Percentiles rank a stretch among this genome's conserved stretches.
phyloP scores from a whole-genome alignment of 2,113 vertebrate species.

The Tupaia tana region DNA sequence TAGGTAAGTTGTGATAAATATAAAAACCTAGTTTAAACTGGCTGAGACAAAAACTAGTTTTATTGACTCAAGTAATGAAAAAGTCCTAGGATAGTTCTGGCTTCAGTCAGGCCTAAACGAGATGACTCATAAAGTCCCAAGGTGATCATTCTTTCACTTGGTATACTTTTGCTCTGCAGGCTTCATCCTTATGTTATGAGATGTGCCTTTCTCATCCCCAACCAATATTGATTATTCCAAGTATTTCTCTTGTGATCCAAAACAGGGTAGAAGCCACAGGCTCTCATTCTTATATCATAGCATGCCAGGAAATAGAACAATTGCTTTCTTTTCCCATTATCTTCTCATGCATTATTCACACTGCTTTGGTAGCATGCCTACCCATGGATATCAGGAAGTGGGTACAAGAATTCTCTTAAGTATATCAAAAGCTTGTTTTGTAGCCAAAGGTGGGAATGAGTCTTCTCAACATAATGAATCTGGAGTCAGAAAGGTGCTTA shows the following conservation, averaged over 20 bases:
- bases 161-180: background rate
- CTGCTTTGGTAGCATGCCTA: background rate
- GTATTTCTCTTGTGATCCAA: too few species aligned
- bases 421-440: background rate
- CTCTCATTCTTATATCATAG: background rate
- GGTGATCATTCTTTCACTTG: background rate
- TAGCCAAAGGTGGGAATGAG: background rate
- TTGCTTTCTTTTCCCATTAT: background rate
- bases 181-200: background rate
- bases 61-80: slow-evolving; percentile 21
- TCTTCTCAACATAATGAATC: background rate
- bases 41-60: slow-evolving; percentile 6
- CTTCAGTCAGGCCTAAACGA: background rate
- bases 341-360: background rate
- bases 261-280: too few species aligned
- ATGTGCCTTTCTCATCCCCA: background rate
- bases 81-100: background rate
- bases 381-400: background rate
- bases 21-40: background rate
- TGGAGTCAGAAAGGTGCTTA: background rate
- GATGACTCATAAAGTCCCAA: background rate
- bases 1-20: background rate
- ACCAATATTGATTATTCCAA: background rate
- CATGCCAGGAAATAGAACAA: background rate
- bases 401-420: background rate